Evolutionary conservation across 1,140 invertebrate genomes (phyloP), one percentile per base, ranked within the genome.

Genomic region (Aculops lycopersici): DNA sequence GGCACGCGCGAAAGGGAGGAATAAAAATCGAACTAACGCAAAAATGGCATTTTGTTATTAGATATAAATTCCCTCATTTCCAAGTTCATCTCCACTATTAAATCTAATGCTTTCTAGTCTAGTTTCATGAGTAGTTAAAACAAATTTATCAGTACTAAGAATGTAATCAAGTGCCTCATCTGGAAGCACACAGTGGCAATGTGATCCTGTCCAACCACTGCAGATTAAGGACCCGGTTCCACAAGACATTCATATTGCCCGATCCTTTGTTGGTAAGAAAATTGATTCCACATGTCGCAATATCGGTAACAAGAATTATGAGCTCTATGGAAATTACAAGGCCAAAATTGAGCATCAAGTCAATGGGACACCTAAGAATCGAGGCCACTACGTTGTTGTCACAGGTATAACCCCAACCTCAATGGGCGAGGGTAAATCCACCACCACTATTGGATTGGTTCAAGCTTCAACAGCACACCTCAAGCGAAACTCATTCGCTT

Each of bases 321-420:
- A 75, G 17, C 66, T 71, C 38, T 97, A 88, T 62, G 90, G 90
- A 4, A 71, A 66, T 49, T 86, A 72, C 45, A 98, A 95, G 55
- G 90, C 80, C 1, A 98, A 98, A 61, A 67, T 98, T 15, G 67
- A 72, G 0, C 58, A 95, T 2, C 66, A 66, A 2, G 69, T 84
- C 35, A 54, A 92, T 3, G 59, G 90, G 8, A 51, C 62, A 35
- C 49, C 68, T 37, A 65, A 70, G 40, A 59, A 60, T 35, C 59
- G 71, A 58, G 90, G 88, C 45, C 83, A 80, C 62, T 94, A 84
- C 58, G 69, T 97, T 45, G 79, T 95, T 1, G 79, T 95, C 21
- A 75, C 24, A 13, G 43, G 74, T 14, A 94, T 95, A 8, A 95
- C 84, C 1, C 86, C 88, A 1, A 95, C 88, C 0, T 83, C 86